Evolutionary conservation across 2,113 vertebrate species (phyloP), one percentile per base, ranked within the genome.

Genomic region (Semicossyphus pulcher): DNA sequence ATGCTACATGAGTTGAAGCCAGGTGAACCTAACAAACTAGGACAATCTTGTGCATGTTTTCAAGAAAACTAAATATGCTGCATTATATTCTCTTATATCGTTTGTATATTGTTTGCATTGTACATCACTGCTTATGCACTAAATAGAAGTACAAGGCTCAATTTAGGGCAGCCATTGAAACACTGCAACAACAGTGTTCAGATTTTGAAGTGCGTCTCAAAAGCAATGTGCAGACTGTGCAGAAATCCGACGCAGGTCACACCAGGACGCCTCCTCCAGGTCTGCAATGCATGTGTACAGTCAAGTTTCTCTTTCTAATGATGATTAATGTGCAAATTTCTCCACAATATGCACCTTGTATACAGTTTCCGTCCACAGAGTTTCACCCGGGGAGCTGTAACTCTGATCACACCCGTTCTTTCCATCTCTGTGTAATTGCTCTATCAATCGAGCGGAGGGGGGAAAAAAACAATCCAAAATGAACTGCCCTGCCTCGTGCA

Each of bases 341-440:
- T 3, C 53, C 45, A 49, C 23, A 41, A 68, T 57, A 29, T 57
- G n/a, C 25, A 39, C 25, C 53, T 42, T 10, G 61, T 21, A 41
- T 36, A 48, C 26, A 0, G 48, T 49, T 76, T 57, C 53, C 23
- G 2, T 63, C 66, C 7, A 2, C 73, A 41, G 63, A 26, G 10
- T 57, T 45, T 72, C 68, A 58, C 52, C 64, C 12, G 2, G 72
- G 77, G 75, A 81, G 48, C 78, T 15, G 41, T 51, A 84, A 82
- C 86, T 76, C 63, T 14, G 25, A 58, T n/a, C 42, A 48, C 44
- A 28, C 26, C 76, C 18, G 76, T 70, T 81, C 57, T 58, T 70
- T 85, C 82, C 70, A 67, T 83, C 56, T 49, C 76, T 10, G 21
- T 48, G 52, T 86, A 83, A 89, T 88, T 87, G 74, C 83, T 80